Conservation (phyloP, 2,888 invertebrate genomes). For the Acrocyrtus sp. region DNA sequence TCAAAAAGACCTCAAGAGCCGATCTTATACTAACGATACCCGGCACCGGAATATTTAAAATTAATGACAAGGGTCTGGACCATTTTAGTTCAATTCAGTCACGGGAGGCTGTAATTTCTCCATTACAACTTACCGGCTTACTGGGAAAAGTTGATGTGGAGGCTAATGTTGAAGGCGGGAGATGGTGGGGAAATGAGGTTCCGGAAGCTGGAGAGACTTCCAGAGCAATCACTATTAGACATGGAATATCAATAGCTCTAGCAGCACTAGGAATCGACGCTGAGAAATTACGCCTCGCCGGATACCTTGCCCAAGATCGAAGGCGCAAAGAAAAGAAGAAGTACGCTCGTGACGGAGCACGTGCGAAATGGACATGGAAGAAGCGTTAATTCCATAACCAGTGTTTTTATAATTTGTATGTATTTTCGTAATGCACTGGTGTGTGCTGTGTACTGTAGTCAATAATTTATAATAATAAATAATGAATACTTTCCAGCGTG, state of each 20-base stretch:
- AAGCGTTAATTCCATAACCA: conserved; percentile 82
- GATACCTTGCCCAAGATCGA: conserved; percentile 83
- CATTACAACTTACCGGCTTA: conserved; percentile 82
- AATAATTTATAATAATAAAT: no score
- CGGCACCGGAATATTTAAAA: conserved; percentile 83
- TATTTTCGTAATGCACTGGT: no score
- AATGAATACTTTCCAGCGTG: no score
- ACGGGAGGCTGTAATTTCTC: conserved; percentile 85
- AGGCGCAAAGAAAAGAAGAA: conserved; percentile 88
- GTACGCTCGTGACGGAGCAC: conserved; percentile 89
- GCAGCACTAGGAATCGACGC: conserved; percentile 77
- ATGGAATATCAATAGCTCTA: conserved; percentile 86
- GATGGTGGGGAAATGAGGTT: neutral
- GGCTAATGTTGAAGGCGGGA: conserved; percentile 76
- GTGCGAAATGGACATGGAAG: conserved; percentile 93
- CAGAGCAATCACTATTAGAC: conserved; percentile 89
- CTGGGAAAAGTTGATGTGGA: conserved; percentile 84
- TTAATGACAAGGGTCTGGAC: conserved; percentile 81
- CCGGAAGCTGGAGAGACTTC: conserved; percentile 74
- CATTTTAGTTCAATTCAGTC: conserved; percentile 79
- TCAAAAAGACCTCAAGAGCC: conserved; percentile 77
- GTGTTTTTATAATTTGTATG: no score
- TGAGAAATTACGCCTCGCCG: conserved; percentile 71
- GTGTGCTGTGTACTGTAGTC: no score
- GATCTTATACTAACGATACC: conserved; percentile 82